Percentiles rank a stretch among this genome's conserved stretches.
phyloP scores from a whole-genome alignment of 2,113 vertebrate species.

The Desmodus rotundus region DNA sequence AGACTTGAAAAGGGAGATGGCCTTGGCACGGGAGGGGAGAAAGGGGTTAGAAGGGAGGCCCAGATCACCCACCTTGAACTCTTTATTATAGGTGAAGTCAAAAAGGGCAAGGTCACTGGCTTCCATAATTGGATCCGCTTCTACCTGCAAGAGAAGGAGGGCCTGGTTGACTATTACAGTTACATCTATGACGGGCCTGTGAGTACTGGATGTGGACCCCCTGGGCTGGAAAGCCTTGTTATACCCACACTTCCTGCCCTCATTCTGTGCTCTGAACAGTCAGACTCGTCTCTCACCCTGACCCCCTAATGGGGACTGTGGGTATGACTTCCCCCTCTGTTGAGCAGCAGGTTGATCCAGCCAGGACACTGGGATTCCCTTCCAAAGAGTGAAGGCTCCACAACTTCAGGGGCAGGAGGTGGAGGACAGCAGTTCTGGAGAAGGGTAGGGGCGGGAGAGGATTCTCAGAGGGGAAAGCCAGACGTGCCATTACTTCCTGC shows the following conservation, averaged over 20 bases:
- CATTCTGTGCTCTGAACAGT: background rate
- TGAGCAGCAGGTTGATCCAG: background rate
- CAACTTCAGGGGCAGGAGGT: background rate
- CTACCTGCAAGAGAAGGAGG: conserved; percentile 90
- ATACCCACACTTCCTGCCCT: background rate
- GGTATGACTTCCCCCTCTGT: background rate
- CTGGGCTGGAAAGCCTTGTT: background rate
- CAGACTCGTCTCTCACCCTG: background rate
- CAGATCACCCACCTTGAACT: background rate
- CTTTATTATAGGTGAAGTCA: conserved; percentile 87
- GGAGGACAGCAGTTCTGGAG: background rate
- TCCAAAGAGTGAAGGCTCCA: background rate
- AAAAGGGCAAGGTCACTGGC: conserved; percentile 91
- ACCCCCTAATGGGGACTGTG: background rate
- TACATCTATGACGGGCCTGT: conserved; percentile 93
- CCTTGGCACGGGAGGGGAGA: background rate
- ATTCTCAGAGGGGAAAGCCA: background rate
- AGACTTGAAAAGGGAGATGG: background rate
- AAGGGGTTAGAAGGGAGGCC: background rate
- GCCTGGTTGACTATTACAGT: conserved; percentile 90
- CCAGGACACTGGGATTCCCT: background rate
- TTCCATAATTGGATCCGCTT: conserved; percentile 99
- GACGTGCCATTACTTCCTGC: background rate
- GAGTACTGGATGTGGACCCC: conserved; percentile 59
- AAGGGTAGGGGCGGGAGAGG: background rate